A percentile compares a stretch with the other conserved stretches of the same genome.
Conservation (phyloP, 2,888 invertebrate species). For the Sympetrum striolatum region DNA sequence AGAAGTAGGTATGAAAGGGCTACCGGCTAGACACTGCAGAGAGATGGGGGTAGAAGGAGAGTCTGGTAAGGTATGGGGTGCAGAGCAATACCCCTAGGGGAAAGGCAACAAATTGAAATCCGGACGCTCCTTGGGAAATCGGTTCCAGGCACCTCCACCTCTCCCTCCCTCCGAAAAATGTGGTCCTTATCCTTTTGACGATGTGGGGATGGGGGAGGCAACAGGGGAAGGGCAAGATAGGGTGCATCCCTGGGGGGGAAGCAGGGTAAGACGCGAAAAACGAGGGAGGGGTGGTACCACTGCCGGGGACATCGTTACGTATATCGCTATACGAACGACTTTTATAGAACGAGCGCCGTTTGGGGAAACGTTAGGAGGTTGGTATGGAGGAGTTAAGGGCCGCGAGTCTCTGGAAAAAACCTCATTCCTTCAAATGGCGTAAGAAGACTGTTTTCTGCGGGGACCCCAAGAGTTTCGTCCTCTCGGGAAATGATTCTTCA, state of each 20-base stretch:
- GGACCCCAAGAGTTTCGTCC: not conserved
- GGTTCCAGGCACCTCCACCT: not conserved
- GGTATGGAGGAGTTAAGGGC: not conserved
- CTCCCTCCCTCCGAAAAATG: not conserved
- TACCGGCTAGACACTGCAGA: not conserved
- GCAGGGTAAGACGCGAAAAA: not conserved
- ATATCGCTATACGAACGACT: slow-evolving; percentile 14
- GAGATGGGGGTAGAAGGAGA: not conserved
- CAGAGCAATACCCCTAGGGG: slow-evolving; percentile 8
- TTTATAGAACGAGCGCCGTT: slow-evolving; percentile 23
- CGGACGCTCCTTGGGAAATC: slow-evolving; percentile 1
- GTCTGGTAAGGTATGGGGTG: not conserved
- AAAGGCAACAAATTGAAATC: slow-evolving; percentile 38
- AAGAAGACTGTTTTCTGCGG: not conserved
- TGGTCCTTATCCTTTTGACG: not conserved
- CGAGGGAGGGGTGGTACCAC: not conserved
- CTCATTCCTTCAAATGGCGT: slow-evolving; percentile 14
- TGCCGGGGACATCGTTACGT: not conserved
- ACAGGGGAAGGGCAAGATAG: not conserved
- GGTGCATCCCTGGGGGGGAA: not conserved
- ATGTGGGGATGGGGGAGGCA: not conserved
- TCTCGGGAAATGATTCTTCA: slow-evolving; percentile 13
- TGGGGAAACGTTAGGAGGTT: slow-evolving; percentile 23
- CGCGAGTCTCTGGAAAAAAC: slow-evolving; percentile 11
- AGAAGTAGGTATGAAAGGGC: not conserved